phyloP scores from a whole-genome alignment of 1,140 invertebrate species.

The Liolophura sinensis region DNA sequence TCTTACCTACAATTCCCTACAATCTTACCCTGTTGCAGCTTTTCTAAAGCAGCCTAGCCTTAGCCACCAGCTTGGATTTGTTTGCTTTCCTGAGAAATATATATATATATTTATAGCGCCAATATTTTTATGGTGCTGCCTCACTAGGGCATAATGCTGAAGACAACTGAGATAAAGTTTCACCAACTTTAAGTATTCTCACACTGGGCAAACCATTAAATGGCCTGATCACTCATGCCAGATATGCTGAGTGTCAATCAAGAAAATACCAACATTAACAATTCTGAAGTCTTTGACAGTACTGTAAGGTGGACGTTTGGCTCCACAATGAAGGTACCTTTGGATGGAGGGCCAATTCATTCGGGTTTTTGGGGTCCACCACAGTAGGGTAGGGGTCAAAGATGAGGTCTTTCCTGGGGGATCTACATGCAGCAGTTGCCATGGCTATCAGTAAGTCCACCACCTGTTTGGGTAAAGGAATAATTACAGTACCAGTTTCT shows the following conservation, averaged over 20 bases:
- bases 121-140: no score
- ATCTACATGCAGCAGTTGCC: slow-evolving; percentile 43
- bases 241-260: slow-evolving; percentile 1
- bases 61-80: no score
- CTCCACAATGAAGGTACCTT: slow-evolving; percentile 22
- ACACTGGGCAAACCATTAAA: neutral
- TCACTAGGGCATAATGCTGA: neutral
- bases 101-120: no score
- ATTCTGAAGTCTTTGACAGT: neutral
- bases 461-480: no score
- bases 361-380: slow-evolving; percentile 39
- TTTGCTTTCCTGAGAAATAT: no score
- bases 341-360: slow-evolving; percentile 36
- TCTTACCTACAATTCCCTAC: no score
- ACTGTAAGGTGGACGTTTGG: neutral
- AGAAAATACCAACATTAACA: slow-evolving; percentile 6
- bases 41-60: no score
- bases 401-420: slow-evolving; percentile 33
- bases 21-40: no score
- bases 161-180: no score
- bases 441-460: slow-evolving; percentile 49
- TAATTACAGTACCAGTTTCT: no score
- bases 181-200: neutral
- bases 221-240: neutral
- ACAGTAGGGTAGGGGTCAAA: slow-evolving; percentile 51